Conservation (phyloP, 1,140 invertebrate species). For the Mylabris phalerata region DNA sequence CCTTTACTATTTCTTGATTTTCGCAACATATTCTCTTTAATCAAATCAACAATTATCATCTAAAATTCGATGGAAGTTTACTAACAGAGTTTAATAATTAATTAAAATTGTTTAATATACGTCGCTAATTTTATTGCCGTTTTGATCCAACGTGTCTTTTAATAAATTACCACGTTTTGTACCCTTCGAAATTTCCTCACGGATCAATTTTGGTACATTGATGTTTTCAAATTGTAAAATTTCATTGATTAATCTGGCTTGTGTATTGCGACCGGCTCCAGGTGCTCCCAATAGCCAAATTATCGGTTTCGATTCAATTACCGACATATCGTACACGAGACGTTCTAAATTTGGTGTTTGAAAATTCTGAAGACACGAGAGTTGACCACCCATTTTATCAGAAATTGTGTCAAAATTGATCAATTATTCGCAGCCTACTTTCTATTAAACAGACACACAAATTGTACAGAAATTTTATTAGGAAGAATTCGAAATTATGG, state of each 20-base stretch:
- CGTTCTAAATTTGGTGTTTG: slow-evolving; percentile 4
- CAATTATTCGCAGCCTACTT: too few species aligned
- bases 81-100: neutral
- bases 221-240: slow-evolving; percentile 46
- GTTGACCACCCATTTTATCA: slow-evolving; percentile 20
- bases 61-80: neutral
- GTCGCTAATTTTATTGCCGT: slow-evolving; percentile 17
- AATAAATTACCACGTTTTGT: slow-evolving; percentile 43
- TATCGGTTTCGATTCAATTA: slow-evolving; percentile 42
- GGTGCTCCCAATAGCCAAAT: slow-evolving; percentile 47
- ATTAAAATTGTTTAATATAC: neutral
- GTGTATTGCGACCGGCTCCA: slow-evolving; percentile 45
- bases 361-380: slow-evolving; percentile 19
- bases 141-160: slow-evolving; percentile 35
- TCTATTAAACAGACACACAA: too few species aligned
- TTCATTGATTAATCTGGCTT: slow-evolving; percentile 41
- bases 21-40: slow-evolving; percentile 28
- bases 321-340: slow-evolving; percentile 16
- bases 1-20: slow-evolving; percentile 13
- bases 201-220: slow-evolving; percentile 41
- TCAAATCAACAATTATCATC: slow-evolving; percentile 25
- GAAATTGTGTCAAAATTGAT: too few species aligned
- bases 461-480: too few species aligned
- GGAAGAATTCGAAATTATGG: too few species aligned
- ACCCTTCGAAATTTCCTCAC: slow-evolving; percentile 41